phyloP scores from a whole-genome alignment of 2,113 vertebrate genomes.

The Echinops telfairi region DNA sequence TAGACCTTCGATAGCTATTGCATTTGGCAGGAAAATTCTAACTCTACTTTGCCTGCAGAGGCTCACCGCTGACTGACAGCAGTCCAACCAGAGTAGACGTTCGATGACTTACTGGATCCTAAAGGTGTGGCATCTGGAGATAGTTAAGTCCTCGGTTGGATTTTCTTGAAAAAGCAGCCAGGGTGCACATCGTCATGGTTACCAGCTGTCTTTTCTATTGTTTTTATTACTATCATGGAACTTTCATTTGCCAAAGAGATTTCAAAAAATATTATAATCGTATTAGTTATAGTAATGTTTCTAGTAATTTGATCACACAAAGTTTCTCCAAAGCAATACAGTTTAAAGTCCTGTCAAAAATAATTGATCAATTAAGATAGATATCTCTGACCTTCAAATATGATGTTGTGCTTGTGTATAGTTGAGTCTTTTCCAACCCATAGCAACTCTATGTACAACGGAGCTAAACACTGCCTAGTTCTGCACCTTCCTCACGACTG shows the following conservation, averaged over 20 bases:
- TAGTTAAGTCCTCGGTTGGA: neutral
- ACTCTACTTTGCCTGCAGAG: neutral
- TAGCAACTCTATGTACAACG: neutral
- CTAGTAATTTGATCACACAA: slow-evolving; percentile 18
- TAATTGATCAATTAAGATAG: neutral
- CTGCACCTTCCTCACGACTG: neutral
- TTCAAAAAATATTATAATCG: neutral
- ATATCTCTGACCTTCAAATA: neutral
- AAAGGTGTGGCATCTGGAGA: neutral
- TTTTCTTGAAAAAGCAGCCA: neutral
- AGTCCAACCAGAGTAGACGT: neutral
- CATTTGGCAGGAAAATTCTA: neutral
- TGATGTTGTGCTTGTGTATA: neutral
- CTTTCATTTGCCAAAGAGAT: neutral
- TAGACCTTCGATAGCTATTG: fast-evolving
- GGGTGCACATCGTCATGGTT: too few relatives aligned
- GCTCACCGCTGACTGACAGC: neutral
- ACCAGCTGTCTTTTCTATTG: neutral
- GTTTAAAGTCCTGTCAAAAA: neutral
- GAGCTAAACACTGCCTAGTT: neutral
- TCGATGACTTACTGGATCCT: neutral
- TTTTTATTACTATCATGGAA: slow-evolving; percentile 5
- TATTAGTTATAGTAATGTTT: neutral
- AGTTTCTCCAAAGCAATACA: neutral
- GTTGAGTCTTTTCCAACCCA: neutral